These are phyloP conservation scores for Staurois parvus DNA, from an alignment of 2,797 vertebrate species.

Conservation along the genomic window DNA sequence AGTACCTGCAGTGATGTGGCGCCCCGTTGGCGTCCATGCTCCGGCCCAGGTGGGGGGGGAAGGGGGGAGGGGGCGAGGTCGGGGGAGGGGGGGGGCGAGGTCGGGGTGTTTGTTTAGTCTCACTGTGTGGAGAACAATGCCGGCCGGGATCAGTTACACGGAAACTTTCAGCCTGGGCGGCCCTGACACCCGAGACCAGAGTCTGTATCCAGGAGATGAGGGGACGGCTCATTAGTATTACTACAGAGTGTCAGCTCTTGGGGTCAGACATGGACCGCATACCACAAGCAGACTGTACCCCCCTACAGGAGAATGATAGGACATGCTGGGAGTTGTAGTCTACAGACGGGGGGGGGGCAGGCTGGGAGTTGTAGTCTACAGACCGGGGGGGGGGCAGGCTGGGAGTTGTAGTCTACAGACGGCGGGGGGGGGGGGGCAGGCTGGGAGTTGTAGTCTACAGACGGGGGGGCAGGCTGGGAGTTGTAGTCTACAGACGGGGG, in stretches of 20 bases:
- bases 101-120: neutral
- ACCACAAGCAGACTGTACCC: no score
- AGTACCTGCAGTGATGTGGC: no score
- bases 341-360: no score
- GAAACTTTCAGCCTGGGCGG: constrained; percentile 23
- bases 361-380: neutral
- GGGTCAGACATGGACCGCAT: neutral
- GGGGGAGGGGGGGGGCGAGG: neutral
- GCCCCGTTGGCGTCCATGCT: no score
- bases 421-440: no score
- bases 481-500: neutral
- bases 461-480: neutral
- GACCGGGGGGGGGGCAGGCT: neutral
- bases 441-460: neutral
- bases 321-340: neutral
- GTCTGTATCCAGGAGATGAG: neutral
- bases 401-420: neutral
- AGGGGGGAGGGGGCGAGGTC: no score
- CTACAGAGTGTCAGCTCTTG: neutral
- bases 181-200: neutral
- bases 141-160: constrained; percentile 1
- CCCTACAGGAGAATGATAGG: no score
- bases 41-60: no score
- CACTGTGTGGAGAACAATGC: neutral
- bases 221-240: no score